Evolutionary conservation across 2,888 invertebrate species (phyloP).

Genomic region (Glyphotaelius pellucidus): DNA sequence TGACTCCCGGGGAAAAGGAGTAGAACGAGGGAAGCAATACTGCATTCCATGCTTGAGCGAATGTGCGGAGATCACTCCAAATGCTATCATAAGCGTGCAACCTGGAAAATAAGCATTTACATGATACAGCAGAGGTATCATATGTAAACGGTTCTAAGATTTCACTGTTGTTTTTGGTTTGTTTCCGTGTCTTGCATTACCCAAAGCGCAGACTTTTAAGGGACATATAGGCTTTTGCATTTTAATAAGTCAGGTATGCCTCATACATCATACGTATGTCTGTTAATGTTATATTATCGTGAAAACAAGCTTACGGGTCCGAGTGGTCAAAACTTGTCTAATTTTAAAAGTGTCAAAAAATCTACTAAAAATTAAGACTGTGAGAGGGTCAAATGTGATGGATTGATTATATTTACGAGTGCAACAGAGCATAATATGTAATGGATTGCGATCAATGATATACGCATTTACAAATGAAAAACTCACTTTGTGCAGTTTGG

Average conservation of each 20-base stretch:
- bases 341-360: no score
- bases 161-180: not conserved
- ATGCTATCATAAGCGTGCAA: conserved; percentile 83
- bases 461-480: not conserved
- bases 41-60: conserved; percentile 80
- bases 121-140: not conserved
- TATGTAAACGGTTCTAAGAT: not conserved
- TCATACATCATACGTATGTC: no score
- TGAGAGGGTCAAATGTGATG: not conserved
- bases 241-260: no score
- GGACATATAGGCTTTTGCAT: no score
- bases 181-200: not conserved
- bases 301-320: no score
- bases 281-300: no score
- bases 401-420: not conserved
- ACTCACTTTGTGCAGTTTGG: conserved; percentile 81
- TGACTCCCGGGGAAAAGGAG: conserved; percentile 84
- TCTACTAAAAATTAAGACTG: no score
- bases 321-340: no score
- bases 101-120: conserved; percentile 71
- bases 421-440: no score
- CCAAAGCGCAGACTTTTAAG: not conserved
- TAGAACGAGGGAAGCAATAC: conserved; percentile 84
- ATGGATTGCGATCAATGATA: no score
- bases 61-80: conserved; percentile 83